Evolutionary conservation across 1,140 invertebrate species (phyloP).

Genomic region (Centruroides sculpturatus): DNA sequence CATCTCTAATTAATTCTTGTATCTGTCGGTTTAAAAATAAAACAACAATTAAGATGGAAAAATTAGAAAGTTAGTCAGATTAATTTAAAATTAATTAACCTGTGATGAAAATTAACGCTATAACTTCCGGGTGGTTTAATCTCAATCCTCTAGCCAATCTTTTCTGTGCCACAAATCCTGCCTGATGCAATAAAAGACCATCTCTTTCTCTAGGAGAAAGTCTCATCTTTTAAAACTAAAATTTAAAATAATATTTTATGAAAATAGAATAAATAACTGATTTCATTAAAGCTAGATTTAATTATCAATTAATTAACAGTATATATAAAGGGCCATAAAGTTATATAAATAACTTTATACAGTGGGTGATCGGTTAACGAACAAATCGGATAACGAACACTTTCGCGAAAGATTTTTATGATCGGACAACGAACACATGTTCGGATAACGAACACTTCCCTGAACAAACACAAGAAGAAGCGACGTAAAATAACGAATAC

Average conservation of each 20-base stretch:
- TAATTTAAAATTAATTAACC: conserved; percentile 16
- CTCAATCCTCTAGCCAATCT: conserved; percentile 26
- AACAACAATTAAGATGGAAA: not conserved
- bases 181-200: conserved; percentile 26
- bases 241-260: not conserved
- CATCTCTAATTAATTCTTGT: conserved; percentile 22
- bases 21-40: not conserved
- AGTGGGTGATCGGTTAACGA: too few relatives aligned
- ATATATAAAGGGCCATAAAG: too few relatives aligned
- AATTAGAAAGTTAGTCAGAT: not conserved
- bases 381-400: too few relatives aligned
- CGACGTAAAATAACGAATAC: too few relatives aligned
- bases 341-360: too few relatives aligned
- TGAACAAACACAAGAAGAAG: too few relatives aligned
- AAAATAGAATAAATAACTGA: too few relatives aligned
- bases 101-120: conserved; percentile 28
- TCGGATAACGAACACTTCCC: too few relatives aligned
- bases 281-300: too few relatives aligned
- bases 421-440: too few relatives aligned
- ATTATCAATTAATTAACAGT: too few relatives aligned
- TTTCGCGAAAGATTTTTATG: too few relatives aligned
- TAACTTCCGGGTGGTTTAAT: conserved; percentile 29
- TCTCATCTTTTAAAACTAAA: conserved; percentile 19
- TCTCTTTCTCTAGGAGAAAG: conserved; percentile 27
- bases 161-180: conserved; percentile 27